These are phyloP conservation scores for Drosophila tristis DNA, from an alignment of 1,140 invertebrate species.

Conservation along the genomic window DNA sequence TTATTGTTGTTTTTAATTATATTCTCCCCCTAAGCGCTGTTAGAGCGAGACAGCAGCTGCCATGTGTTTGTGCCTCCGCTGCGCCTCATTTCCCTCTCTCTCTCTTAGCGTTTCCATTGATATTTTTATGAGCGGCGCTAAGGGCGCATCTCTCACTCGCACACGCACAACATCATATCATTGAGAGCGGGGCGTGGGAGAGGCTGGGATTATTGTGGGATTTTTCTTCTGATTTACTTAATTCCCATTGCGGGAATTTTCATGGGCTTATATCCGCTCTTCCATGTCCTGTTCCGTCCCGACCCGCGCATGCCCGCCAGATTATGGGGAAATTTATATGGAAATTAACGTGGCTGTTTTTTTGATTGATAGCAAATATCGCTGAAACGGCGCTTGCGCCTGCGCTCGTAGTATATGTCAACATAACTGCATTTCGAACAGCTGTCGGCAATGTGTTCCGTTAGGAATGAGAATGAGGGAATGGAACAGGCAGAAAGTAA, in stretches of 20 bases:
- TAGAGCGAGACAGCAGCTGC: slow-evolving; percentile 15
- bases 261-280: slow-evolving; percentile 48
- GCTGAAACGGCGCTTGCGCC: slow-evolving; percentile 22
- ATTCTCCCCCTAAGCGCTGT: slow-evolving; percentile 15
- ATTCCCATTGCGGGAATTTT: slow-evolving; percentile 63
- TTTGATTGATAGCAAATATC: slow-evolving; percentile 45
- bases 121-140: slow-evolving; percentile 80
- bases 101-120: slow-evolving; percentile 56
- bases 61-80: slow-evolving; percentile 41
- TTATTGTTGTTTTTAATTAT: slow-evolving; percentile 37
- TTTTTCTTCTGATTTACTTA: slow-evolving; percentile 49
- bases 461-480: slow-evolving; percentile 27
- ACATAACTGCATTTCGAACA: slow-evolving; percentile 35
- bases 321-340: slow-evolving; percentile 62
- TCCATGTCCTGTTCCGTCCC: too few relatives aligned
- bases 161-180: slow-evolving; percentile 25
- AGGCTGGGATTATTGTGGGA: slow-evolving; percentile 54
- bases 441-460: slow-evolving; percentile 67
- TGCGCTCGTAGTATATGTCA: slow-evolving; percentile 20
- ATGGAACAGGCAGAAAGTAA: slow-evolving; percentile 7
- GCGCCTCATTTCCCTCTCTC: too few relatives aligned
- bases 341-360: slow-evolving; percentile 49
- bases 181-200: slow-evolving; percentile 24
- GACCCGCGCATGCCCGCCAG: slow-evolving; percentile 64
- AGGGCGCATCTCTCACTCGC: slow-evolving; percentile 46